Base-by-base conservation (phyloP, 2,797 vertebrate species). In the Alfaro cultratus region DNA sequence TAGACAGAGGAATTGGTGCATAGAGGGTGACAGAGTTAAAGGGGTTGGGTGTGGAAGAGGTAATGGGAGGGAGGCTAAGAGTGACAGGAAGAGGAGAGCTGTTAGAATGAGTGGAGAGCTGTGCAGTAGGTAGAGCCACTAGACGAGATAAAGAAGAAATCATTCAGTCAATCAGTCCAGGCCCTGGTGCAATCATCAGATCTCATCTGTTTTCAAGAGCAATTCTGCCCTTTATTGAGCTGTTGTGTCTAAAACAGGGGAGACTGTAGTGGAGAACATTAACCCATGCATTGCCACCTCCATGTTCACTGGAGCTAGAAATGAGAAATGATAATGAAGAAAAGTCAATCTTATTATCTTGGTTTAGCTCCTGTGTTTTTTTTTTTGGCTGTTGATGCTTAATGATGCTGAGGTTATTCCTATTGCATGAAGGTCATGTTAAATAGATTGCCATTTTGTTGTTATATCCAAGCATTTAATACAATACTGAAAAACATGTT, bases 121-220 rank as follows among this genome's bases (percentile, higher is more conserved):
- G 78, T 83, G 83, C 73, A 72, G 91, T 88, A 91, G 90, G 89
- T 93, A 90, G 91, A 93, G 91, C 84, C 86, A 78, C 86, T 83
- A 88, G 88, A 90, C 82, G 77, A 94, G 95, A 96, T 95, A 94
- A 95, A 96, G 92, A 92, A 92, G 90, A 95, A 95, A 96, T 95
- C 95, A 95, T 95, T 95, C 93, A 96, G 94, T 95, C 95, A 94
- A 94, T 95, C 95, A 95, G 92, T 74, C 87, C 74, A n/a, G 83
- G 89, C 92, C 41, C 70, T 12, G 68, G 81, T 85, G 92, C 95
- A 96, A 95, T 96, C 94, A 95, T 95, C 92, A 93, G 86, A 93
- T 94, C 95, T 96, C 95, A 94, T 96, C 95, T 95, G 94, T 90
- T 96, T 95, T 95, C 94, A 96, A 92, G 94, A 95, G 93, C 94